Base-by-base conservation (phyloP, 2,113 vertebrate species). In the Bubo scandiacus region DNA sequence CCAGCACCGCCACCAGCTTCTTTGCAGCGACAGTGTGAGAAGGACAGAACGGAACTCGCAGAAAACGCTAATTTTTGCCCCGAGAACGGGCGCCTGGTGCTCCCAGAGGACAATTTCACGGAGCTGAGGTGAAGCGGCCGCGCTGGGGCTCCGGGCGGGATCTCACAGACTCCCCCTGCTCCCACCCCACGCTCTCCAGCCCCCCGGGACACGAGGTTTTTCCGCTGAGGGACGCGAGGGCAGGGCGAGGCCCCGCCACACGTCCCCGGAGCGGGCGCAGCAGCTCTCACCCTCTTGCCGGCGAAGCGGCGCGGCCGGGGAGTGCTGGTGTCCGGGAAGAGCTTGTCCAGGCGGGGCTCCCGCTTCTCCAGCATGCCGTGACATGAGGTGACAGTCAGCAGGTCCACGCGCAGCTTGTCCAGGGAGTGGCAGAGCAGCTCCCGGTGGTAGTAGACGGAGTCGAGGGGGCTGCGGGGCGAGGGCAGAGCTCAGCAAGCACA, bases 341-440 rank as follows among this genome's bases (percentile, higher is more conserved):
- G 98, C 87, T 99, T 98, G n/a, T 99, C 98, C 92, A 99, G 98
- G 29, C 99, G 97, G 7, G 98, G 98, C 93, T 99, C 99, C 40
- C 99, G 96, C 89, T 99, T 98, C 73, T 99, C 99, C 97, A 96
- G 98, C 98, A 99, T 99, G 73, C 99, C 99, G 1, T 98, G 99
- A 97, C 99, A 99, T 2, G 99, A 99, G 81, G 98, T 99, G 97
- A 99, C 92, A 12, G 99, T 99, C 82, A 99, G 98, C 91, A 99
- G 98, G 96, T 99, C 99, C 61, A 99, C 99, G 2, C 99, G 98
- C 86, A 99, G 98, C 40, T 99, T 99, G 91, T 99, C 99, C 95
- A 99, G 97, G 15, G 99, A 99, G 95, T 98, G 96, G 97, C 99
- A 99, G 29, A 99, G 98, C 96, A 99, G 89, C 98, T 99, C 99